These are phyloP conservation scores for Pteromalus puparum DNA, from an alignment of 1,140 invertebrate species.

Conservation along the genomic window DNA sequence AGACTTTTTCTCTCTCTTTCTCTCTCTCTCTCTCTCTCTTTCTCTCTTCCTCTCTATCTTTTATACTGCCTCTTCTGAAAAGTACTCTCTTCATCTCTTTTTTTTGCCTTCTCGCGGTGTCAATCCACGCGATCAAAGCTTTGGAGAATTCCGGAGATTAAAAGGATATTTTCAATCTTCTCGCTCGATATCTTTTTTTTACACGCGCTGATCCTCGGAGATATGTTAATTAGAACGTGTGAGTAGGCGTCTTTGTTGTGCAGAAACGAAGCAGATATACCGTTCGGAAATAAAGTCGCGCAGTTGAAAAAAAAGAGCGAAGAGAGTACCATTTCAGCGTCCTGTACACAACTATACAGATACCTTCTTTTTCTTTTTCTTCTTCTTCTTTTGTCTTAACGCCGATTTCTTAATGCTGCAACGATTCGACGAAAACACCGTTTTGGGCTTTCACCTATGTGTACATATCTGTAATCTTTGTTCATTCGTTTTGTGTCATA, in stretches of 20 bases:
- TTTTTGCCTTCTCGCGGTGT: neutral
- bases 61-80: neutral
- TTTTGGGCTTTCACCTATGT: conserved; percentile 22
- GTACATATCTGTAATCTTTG: conserved; percentile 43
- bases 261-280: neutral
- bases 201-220: neutral
- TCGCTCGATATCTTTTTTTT: neutral
- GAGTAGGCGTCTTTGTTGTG: neutral
- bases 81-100: neutral
- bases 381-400: conserved; percentile 1
- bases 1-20: neutral
- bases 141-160: neutral
- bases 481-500: conserved; percentile 20
- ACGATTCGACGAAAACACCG: conserved; percentile 7
- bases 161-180: conserved; percentile 5
- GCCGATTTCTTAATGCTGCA: conserved; percentile 11
- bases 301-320: neutral
- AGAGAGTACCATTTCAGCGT: neutral
- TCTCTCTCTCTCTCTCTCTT: neutral
- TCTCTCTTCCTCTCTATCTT: neutral
- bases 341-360: too few relatives aligned
- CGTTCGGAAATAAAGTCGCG: neutral
- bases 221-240: neutral
- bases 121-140: neutral
- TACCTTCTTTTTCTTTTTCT: too few relatives aligned